These are phyloP conservation scores for Isaurus tuberculatus DNA, from an alignment of 92 coral and sea anemone genomes.

Conservation along the genomic window DNA sequence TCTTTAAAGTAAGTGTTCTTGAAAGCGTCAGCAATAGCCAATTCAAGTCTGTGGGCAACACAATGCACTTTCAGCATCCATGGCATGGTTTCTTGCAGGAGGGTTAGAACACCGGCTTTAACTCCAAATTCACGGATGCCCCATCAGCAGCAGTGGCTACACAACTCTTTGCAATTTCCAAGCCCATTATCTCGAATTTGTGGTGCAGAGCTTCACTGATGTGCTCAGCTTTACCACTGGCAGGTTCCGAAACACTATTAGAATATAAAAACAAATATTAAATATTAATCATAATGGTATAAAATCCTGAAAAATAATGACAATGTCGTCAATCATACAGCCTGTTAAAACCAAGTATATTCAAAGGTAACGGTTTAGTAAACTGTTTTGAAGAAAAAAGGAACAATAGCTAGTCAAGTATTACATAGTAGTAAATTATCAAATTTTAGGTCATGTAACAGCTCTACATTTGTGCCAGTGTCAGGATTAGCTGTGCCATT, in stretches of 20 bases:
- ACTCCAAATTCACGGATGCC: conserved; percentile 47
- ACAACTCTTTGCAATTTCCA: conserved; percentile 22
- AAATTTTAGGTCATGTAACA: conserved; percentile 33
- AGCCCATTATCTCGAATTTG: conserved; percentile 22
- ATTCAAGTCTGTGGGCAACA: conserved; percentile 45
- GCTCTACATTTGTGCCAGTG: conserved; percentile 35
- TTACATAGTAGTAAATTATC: conserved; percentile 31
- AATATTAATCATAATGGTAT: conserved; percentile 29
- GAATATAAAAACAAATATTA: conserved; percentile 34
- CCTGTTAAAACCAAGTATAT: conserved; percentile 31
- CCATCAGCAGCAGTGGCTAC: conserved; percentile 42
- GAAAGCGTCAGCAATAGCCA: conserved; percentile 47
- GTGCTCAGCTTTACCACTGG: conserved; percentile 36
- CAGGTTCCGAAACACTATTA: conserved; percentile 34
- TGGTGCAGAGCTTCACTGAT: conserved; percentile 32
- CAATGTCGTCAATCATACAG: conserved; percentile 38
- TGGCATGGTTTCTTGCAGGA: conserved; percentile 21
- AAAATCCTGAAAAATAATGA: conserved; percentile 31
- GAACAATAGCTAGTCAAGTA: conserved; percentile 34
- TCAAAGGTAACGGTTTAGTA: conserved; percentile 29
- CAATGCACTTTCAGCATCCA: conserved; percentile 38
- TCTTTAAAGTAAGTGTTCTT: not conserved
- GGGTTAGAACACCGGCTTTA: conserved; percentile 36
- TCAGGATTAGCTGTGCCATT: conserved; percentile 35
- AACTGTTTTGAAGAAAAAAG: conserved; percentile 37